phyloP scores from a whole-genome alignment of 1,140 invertebrate genomes.

The Condylostylus longicornis region DNA sequence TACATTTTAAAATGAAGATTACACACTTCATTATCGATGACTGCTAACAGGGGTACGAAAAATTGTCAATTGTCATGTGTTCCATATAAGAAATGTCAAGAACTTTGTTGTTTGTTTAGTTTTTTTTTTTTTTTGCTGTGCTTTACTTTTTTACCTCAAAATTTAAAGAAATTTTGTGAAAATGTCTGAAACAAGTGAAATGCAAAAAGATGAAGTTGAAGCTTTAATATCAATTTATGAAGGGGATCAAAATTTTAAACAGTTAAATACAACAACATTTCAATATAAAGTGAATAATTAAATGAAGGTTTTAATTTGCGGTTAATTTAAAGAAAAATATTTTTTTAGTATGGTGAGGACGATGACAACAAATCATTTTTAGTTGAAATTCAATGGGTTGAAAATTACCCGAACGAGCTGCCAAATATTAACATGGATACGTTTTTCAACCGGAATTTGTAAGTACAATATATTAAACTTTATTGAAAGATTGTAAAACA shows the following conservation, averaged over 20 bases:
- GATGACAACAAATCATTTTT: slow-evolving; percentile 68
- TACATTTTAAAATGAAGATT: no score
- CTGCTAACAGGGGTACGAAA: no score
- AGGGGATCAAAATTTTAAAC: slow-evolving; percentile 74
- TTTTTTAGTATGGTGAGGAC: slow-evolving; percentile 66
- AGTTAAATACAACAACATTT: slow-evolving; percentile 58
- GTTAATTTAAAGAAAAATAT: slow-evolving; percentile 7
- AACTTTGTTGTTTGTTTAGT: no score
- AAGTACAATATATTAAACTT: slow-evolving; percentile 34
- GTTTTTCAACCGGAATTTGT: slow-evolving; percentile 91
- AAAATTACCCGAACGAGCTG: slow-evolving; percentile 67
- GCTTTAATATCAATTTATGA: slow-evolving; percentile 88
- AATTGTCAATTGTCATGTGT: no score
- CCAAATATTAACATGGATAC: slow-evolving; percentile 74
- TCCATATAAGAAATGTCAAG: no score
- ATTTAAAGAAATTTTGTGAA: no score
- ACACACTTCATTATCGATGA: no score
- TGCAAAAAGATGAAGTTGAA: slow-evolving; percentile 78
- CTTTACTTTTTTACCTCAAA: no score
- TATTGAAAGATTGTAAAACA: not conserved
- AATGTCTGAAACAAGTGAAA: slow-evolving; percentile 43
- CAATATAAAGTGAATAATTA: slow-evolving; percentile 68
- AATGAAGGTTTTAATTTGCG: slow-evolving; percentile 3
- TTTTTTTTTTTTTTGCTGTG: no score
- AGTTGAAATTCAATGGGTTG: slow-evolving; percentile 72